phyloP scores from a whole-genome alignment of 2,113 vertebrate species.

The Rutilus rutilus region DNA sequence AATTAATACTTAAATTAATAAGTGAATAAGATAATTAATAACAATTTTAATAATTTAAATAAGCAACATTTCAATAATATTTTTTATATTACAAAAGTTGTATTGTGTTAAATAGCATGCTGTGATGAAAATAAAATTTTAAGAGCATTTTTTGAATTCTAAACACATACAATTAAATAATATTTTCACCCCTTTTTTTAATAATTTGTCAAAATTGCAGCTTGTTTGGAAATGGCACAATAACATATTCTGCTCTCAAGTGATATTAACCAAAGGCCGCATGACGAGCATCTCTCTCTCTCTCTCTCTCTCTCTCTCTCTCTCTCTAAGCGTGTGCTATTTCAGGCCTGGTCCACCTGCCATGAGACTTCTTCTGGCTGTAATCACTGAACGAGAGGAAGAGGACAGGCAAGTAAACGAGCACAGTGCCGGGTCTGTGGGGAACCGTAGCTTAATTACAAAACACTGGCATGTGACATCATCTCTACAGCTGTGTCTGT shows the following conservation, averaged over 20 bases:
- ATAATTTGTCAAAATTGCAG: neutral
- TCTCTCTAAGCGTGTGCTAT: slow-evolving; percentile 45
- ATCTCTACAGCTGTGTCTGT: slow-evolving; percentile 17
- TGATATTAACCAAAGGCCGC: neutral
- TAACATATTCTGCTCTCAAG: neutral
- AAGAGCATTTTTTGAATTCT: neutral
- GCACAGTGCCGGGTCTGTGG: slow-evolving; percentile 16
- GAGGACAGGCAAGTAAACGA: slow-evolving; percentile 10
- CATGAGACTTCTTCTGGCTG: slow-evolving; percentile 43
- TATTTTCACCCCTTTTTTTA: neutral
- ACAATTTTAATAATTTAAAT: neutral
- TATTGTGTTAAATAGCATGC: neutral
- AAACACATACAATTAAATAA: neutral
- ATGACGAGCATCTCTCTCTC: too few species aligned
- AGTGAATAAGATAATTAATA: too few species aligned
- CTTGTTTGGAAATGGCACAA: slow-evolving; percentile 1
- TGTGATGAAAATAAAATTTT: neutral
- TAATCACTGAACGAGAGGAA: slow-evolving; percentile 43
- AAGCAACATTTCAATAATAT: neutral
- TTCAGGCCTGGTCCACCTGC: slow-evolving; percentile 41
- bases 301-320: neutral
- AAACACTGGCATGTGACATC: slow-evolving; percentile 29
- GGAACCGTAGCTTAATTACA: slow-evolving; percentile 43
- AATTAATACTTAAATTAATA: too few species aligned
- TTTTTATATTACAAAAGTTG: too few species aligned